A percentile compares a stretch with the other conserved stretches of the same genome.
These are phyloP conservation scores for Hydrolagus colliei DNA, from an alignment of 2,797 vertebrate species.

Conservation along the genomic window DNA sequence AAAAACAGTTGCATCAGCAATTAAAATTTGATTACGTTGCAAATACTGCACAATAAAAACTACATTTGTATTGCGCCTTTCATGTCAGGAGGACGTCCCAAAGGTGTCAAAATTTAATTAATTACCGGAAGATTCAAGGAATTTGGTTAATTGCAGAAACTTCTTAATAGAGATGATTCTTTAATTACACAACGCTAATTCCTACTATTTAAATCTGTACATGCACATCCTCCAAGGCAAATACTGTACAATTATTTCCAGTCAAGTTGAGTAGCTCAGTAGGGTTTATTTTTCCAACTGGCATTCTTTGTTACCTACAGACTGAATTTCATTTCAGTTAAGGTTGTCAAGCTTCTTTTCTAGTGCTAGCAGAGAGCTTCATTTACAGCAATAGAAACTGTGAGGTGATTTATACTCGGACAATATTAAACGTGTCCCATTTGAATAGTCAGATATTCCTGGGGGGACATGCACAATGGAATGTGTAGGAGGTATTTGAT, in stretches of 20 bases:
- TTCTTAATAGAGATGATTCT: neutral
- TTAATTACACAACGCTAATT: neutral
- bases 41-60: no score
- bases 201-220: neutral
- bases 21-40: no score
- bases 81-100: neutral
- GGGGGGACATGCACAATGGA: no score
- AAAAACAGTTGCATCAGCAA: no score
- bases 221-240: neutral
- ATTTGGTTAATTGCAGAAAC: neutral
- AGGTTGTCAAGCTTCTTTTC: neutral
- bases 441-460: neutral
- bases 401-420: neutral
- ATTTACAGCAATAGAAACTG: neutral
- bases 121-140: no score
- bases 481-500: no score
- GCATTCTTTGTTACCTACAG: neutral
- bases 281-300: neutral
- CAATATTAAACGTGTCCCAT: neutral
- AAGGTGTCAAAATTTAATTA: no score
- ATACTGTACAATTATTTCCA: neutral
- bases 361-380: neutral
- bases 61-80: neutral
- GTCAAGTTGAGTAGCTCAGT: neutral
- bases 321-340: neutral